Base-by-base conservation (phyloP, 2,113 vertebrate genomes). In the Monopterus albus region DNA sequence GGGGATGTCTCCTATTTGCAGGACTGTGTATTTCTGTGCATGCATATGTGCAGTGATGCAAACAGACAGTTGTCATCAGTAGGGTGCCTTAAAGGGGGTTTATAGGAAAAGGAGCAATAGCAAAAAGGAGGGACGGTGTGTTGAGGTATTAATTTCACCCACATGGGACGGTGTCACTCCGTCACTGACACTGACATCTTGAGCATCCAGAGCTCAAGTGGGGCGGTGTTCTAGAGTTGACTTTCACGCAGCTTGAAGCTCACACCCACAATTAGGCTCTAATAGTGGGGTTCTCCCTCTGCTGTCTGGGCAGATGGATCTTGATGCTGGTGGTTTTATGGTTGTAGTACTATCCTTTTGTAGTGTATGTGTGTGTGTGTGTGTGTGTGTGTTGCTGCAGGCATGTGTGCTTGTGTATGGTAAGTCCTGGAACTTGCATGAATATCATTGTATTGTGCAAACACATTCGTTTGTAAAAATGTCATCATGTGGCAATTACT, bases 141-240 rank as follows among this genome's bases (percentile, higher is more conserved):
- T 66, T 18, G 56, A 47, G 74, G 68, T 72, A 83, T 83, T 85
- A 61, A 85, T 85, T 85, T 84, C 75, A 74, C 71, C 86, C 82
- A 52, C 49, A 61, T 67, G 79, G 29, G 28, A 76, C 15, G 0
- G 40, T 80, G 79, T 81, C 78, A 65, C 75, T 82, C 77, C 63
- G 45, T 80, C 81, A 71, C 35, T 60, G 57, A 66, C 40, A 39
- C 63, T 56, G 68, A 75, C 72, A 61, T 56, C 45, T 45, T n/a
- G 13, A 76, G 51, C 4, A 6, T 53, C 53, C 5, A 2, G 28
- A 29, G 59, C 35, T 56, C 7, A 4, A 65, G 67, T 23, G 23
- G 57, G 49, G 36, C 33, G 42, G 52, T 3, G 36, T 43, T 59
- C 50, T 79, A 46, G 71, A 79, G 65, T 86, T 12, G 23, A 63